Evolutionary conservation across 2,888 invertebrate genomes (phyloP).

Genomic region (Alloplasta piceator): DNA sequence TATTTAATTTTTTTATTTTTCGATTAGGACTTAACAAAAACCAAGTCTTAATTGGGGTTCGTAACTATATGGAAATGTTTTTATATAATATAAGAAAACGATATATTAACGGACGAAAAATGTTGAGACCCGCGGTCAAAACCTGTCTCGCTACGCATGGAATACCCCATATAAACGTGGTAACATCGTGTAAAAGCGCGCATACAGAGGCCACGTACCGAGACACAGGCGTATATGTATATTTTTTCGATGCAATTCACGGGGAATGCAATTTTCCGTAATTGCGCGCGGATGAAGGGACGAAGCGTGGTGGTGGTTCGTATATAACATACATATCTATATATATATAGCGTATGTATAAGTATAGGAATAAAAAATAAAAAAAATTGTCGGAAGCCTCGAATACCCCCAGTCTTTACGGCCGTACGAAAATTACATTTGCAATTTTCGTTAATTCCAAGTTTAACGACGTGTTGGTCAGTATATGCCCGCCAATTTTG

Average conservation of each 20-base stretch:
- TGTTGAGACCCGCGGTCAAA: no score
- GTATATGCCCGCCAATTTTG: no score
- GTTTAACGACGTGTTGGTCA: not conserved
- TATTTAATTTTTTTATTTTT: no score
- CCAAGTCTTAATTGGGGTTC: no score
- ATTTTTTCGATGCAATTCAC: constrained; percentile 74
- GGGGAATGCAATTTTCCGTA: constrained; percentile 79
- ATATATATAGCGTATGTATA: not conserved
- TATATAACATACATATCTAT: constrained; percentile 6
- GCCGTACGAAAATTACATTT: constrained; percentile 70
- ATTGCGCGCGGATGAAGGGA: constrained; percentile 74
- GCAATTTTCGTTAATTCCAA: constrained; percentile 68
- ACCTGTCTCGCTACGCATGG: no score
- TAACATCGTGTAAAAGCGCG: not conserved
- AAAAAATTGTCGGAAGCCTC: constrained; percentile 27
- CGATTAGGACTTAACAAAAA: no score
- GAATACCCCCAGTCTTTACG: constrained; percentile 70
- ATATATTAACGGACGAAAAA: no score
- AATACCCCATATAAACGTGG: no score
- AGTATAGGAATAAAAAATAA: constrained; percentile 21
- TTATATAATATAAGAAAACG: no score
- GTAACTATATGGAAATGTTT: no score
- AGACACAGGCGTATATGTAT: constrained; percentile 39
- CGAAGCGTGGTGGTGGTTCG: constrained; percentile 58
- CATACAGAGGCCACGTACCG: constrained; percentile 10